Evolutionary conservation across 2,797 vertebrate genomes (phyloP), one percentile per base, ranked within the genome.

Genomic region (Diceros bicornis): DNA sequence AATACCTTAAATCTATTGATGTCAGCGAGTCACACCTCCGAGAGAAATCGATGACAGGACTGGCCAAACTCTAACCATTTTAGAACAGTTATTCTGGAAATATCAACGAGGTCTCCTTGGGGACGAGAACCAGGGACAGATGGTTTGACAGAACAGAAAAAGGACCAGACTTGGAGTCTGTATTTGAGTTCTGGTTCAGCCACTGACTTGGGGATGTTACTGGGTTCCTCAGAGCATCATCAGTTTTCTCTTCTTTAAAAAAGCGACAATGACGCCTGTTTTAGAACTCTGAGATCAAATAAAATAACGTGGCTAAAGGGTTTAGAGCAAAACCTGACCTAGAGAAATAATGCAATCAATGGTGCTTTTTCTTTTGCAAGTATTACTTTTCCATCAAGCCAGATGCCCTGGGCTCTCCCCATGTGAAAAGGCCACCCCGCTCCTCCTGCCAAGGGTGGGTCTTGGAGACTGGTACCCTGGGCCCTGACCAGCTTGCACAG

Each of bases 111-210:
- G 23, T 12, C 25, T 44, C 10, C 47, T 1, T 47, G 62, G 47
- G 59, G 68, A 27, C 34, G 79, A 57, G 62, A 91, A 55, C 29
- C 62, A 18, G 83, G 34, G 86, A 77, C 94, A 97, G 77, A 91
- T 29, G 81, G 81, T 41, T 57, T 47, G 77, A 61, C 71, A 32
- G 62, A 74, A 29, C 85, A 11, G 41, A 57, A 23, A 66, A 61
- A 75, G 85, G 57, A n/a, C 41, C 41, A 47, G 88, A 9, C 55
- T 29, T 0, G 23, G 34, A 82, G 59, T 21, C 32, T 7, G 16
- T 8, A 64, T 29, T 4, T 37, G 79, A 52, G 29, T 32, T 85
- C 81, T 61, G 37, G 32, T 2, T 52, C 47, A 10, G 13, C 61
- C 50, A 52, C 66, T 34, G 13, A n/a, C 86, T 21, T 25, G 55